phyloP scores from a whole-genome alignment of 2,888 invertebrate genomes.

The Leptinotarsa peninsularis region DNA sequence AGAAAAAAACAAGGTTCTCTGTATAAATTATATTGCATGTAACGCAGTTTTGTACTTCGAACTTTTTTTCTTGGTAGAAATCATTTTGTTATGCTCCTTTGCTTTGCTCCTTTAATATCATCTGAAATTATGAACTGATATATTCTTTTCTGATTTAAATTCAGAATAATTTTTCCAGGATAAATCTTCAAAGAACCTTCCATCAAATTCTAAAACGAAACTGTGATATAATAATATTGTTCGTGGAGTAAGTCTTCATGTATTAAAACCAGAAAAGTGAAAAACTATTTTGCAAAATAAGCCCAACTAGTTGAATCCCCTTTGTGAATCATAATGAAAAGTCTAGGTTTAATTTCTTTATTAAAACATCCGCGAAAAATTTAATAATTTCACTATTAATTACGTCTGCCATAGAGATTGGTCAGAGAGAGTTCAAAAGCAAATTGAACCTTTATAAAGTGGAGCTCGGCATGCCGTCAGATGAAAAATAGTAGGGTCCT shows the following conservation, averaged over 20 bases:
- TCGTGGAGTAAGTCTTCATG: background rate
- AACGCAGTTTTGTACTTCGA: too few species aligned
- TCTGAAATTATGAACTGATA: too few species aligned
- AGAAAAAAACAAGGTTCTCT: too few species aligned
- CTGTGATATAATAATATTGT: background rate
- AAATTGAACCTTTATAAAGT: constrained; percentile 8
- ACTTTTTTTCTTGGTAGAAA: too few species aligned
- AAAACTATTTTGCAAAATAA: background rate
- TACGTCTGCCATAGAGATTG: background rate
- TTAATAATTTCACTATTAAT: constrained; percentile 16
- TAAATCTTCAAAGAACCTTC: too few species aligned
- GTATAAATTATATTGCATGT: too few species aligned
- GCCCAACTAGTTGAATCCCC: background rate
- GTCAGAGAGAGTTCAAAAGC: constrained; percentile 6
- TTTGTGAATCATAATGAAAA: background rate
- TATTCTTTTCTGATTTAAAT: too few species aligned
- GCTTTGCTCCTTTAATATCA: too few species aligned
- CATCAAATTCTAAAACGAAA: background rate
- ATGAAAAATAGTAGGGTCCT: constrained; percentile 1
- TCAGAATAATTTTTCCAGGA: too few species aligned
- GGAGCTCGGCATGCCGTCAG: constrained; percentile 5
- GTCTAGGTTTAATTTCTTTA: constrained; percentile 1
- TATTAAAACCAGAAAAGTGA: background rate
- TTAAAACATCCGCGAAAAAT: constrained; percentile 11
- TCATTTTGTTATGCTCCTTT: too few species aligned